Evolutionary conservation across 2,113 vertebrate genomes (phyloP).

Genomic region (Rafetus swinhoei): DNA sequence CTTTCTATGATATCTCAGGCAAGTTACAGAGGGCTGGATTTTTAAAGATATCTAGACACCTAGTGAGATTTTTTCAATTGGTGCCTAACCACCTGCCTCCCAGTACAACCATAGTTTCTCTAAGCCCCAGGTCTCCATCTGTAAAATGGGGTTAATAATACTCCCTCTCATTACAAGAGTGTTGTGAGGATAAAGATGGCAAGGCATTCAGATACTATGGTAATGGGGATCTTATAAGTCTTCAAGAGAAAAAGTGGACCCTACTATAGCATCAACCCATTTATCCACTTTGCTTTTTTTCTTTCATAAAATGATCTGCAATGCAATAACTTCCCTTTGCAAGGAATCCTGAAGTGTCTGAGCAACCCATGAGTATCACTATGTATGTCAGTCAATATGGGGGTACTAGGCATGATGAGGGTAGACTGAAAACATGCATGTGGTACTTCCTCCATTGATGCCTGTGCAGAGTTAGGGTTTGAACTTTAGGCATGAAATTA

Average conservation of each 20-base stretch:
- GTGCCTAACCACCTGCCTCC: not conserved
- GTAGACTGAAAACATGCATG: rapidly evolving
- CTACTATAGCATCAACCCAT: not conserved
- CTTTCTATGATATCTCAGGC: not conserved
- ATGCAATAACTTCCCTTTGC: not conserved
- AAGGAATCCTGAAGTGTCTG: not conserved
- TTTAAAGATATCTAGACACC: not conserved
- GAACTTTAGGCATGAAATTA: rapidly evolving
- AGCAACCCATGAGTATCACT: not conserved
- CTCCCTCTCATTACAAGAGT: not conserved
- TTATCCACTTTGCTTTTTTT: not conserved
- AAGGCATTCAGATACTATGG: not conserved
- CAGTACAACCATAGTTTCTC: not conserved
- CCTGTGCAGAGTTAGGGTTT: not conserved
- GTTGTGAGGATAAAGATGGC: not conserved
- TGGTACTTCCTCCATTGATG: rapidly evolving
- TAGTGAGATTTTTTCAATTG: not conserved
- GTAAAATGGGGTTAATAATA: not conserved
- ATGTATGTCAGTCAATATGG: not conserved
- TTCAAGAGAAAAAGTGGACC: not conserved
- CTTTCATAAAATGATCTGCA: not conserved
- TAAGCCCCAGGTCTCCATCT: not conserved
- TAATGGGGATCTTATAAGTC: not conserved
- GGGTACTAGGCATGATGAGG: not conserved
- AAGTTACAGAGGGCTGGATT: not conserved